Percentiles rank a stretch among this genome's conserved stretches.
phyloP scores from a whole-genome alignment of 2,888 invertebrate genomes.

The Coleophora deauratella region DNA sequence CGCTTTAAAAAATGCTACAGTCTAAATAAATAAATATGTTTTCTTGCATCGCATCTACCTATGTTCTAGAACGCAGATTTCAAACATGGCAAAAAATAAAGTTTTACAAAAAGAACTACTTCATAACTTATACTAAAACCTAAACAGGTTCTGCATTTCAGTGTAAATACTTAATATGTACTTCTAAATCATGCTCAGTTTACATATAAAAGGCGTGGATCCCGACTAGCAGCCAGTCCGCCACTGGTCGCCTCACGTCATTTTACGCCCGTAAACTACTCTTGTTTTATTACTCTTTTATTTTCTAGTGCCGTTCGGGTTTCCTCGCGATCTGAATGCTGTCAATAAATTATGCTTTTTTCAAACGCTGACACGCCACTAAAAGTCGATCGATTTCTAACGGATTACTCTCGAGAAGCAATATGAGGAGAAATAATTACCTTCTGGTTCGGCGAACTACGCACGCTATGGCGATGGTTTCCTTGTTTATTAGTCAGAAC shows the following conservation, averaged over 20 bases:
- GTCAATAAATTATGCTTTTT: conserved; percentile 72
- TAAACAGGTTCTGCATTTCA: too few species aligned
- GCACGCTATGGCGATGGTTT: conserved; percentile 38
- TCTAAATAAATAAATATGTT: too few species aligned
- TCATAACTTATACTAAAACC: too few species aligned
- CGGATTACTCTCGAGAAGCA: conserved; percentile 68
- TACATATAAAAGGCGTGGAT: too few species aligned
- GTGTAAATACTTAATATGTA: too few species aligned
- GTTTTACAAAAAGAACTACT: too few species aligned
- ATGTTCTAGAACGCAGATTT: too few species aligned
- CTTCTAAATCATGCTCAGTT: too few species aligned
- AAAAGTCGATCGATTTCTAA: conserved; percentile 73
- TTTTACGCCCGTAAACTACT: conserved; percentile 71
- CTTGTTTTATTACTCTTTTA: conserved; percentile 71
- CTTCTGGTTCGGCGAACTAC: conserved; percentile 59
- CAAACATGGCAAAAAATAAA: too few species aligned
- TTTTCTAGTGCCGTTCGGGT: conserved; percentile 69
- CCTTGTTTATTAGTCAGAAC: conserved; percentile 66
- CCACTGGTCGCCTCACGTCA: conserved; percentile 42
- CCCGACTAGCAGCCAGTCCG: too few species aligned
- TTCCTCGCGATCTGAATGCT: conserved; percentile 67
- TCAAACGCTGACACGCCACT: conserved; percentile 72
- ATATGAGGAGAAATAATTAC: conserved; percentile 64
- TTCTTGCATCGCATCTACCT: too few species aligned
- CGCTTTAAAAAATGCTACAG: too few species aligned